Evolutionary conservation across 2,113 vertebrate species (phyloP), one percentile per base, ranked within the genome.

Genomic region (Pachyramphus minor): DNA sequence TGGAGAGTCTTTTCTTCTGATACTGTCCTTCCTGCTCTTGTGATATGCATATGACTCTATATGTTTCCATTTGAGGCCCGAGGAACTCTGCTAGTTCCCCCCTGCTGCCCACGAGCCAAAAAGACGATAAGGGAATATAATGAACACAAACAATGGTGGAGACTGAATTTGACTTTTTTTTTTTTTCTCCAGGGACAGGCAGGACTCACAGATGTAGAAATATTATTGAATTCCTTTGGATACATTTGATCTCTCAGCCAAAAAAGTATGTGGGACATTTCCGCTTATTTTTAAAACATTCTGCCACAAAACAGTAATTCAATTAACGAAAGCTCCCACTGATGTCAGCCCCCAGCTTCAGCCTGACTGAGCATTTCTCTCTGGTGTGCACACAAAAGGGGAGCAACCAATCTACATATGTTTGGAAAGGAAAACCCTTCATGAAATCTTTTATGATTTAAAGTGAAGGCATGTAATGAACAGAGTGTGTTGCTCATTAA

Each of bases 191-290:
- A 55, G 94, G 91, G 95, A 94, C 72, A 84, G 77, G 44, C 96
- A 96, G 82, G 89, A 90, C 94, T 92, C 96, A 97, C 96, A 97
- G 97, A 96, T 97, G 97, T 95, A 94, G 94, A 89, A 97, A 95
- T 96, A 97, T 97, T 97, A 95, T 97, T 96, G 94, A 97, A 97
- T 96, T 96, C 97, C 92, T 97, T 94, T 77, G 90, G 95, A 96
- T 96, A 97, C 93, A 97, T 97, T 97, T 96, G 95, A 97, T 97
- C 95, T 97, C 89, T 81, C 80, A 72, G 94, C 95, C 90, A 94
- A 96, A 97, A 93, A 96, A 81, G 84, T 94, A 96, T 95, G 95
- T 95, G 93, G 95, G 96, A 96, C 96, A 96, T 95, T 95, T 96
- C 94, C 91, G 92, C 95, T 97, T 97, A 94, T 96, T 97, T 97